Evolutionary conservation across 2,888 invertebrate genomes (phyloP).

Genomic region (Syrphus vitripennis): DNA sequence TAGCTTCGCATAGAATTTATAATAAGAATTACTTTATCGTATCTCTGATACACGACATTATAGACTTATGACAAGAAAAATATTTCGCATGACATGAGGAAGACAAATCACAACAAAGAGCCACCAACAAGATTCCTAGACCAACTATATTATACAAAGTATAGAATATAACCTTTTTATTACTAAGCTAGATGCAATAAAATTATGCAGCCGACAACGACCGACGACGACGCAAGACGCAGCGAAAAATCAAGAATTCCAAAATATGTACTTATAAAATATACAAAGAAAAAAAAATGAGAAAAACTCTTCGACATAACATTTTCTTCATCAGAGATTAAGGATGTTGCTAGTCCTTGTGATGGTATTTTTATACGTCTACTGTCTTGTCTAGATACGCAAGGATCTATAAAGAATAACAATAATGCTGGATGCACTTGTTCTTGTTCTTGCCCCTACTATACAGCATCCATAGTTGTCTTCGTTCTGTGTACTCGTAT

Average conservation of each 20-base stretch:
- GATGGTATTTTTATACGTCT: slow-evolving; percentile 14
- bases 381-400: slow-evolving; percentile 16
- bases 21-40: slow-evolving; percentile 41
- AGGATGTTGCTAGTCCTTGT: slow-evolving; percentile 23
- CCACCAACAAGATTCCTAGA: neutral
- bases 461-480: neutral
- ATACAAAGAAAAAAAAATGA: neutral
- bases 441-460: no score
- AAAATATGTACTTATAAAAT: no score
- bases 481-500: neutral
- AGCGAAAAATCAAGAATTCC: slow-evolving; percentile 31
- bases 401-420: slow-evolving; percentile 14
- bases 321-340: slow-evolving; percentile 60
- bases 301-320: slow-evolving; percentile 2
- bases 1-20: slow-evolving; percentile 6
- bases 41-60: slow-evolving; percentile 15
- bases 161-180: slow-evolving; percentile 41
- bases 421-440: slow-evolving; percentile 2
- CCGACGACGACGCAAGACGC: slow-evolving; percentile 8
- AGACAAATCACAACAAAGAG: neutral
- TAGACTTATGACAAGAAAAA: slow-evolving; percentile 21
- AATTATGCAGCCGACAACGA: slow-evolving; percentile 57
- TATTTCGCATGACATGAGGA: slow-evolving; percentile 18
- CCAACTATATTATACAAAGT: neutral
- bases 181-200: slow-evolving; percentile 58